Evolutionary conservation across 1,140 invertebrate species (phyloP), one percentile per base, ranked within the genome.

Genomic region (Lasioglossum albipes): DNA sequence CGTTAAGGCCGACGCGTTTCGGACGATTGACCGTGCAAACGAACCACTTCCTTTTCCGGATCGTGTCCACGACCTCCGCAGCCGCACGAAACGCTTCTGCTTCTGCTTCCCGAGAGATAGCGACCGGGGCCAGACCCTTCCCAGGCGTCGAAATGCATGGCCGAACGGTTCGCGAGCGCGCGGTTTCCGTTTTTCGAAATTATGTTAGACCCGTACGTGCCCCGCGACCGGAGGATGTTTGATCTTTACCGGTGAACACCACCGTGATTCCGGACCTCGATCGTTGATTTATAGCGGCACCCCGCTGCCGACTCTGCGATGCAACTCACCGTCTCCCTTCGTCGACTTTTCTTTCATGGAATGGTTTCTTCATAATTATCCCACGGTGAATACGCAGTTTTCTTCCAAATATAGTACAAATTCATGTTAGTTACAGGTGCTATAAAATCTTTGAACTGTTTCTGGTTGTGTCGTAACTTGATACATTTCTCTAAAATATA

Each of bases 21-120:
- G 83, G 86, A 83, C 87, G 86, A 89, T 89, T 89, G 87, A 77
- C 79, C 81, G 81, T 84, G 83, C 84, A 89, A 89, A 87, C 86
- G 81, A 85, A 89, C 75, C 86, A 83, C 88, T 88, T 89, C 84
- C 87, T 81, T 65, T 75, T 75, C 59, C 82, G 79, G 62, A 79
- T 82, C 77, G 72, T 65, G 69, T 80, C 76, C 42, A 64, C 76
- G 64, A 62, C 54, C 57, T 45, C 72, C 13, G n/a, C 36, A 6
- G 36, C 31, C 13, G 31, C 49, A 62, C 78, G 71, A 54, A 82
- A 86, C 27, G 80, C 41, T 62, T 5, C 31, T 2, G 80, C 41
- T 62, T 5, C 31, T 2, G 13, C 18, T 16, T 16, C 13, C 2
- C 36, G 36, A 45, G 16, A 2, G 41, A 13, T 7, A 2, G 62